Conservation (phyloP, 2,888 invertebrate genomes). For the Carcina quercana region DNA sequence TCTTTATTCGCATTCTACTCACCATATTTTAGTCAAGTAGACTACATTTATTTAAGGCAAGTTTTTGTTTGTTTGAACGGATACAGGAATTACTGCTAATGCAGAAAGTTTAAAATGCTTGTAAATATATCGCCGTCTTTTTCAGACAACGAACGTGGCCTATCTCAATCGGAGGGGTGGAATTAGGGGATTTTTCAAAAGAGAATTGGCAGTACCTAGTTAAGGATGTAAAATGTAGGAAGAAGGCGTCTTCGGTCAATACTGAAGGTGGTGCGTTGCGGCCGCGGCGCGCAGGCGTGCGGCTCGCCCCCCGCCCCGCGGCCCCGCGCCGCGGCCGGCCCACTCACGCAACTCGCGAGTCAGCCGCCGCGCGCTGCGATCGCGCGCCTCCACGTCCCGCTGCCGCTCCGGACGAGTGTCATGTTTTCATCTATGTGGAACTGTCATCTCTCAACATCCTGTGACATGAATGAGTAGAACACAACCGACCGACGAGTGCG, state of each 20-base stretch:
- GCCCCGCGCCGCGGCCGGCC: slow-evolving; percentile 40
- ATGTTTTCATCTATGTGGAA: slow-evolving; percentile 66
- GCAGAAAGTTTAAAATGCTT: too few relatives aligned
- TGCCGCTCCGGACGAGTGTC: slow-evolving; percentile 60
- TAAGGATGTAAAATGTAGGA: slow-evolving; percentile 71
- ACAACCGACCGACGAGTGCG: slow-evolving; percentile 23
- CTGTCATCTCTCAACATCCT: slow-evolving; percentile 39
- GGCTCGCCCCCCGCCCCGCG: slow-evolving; percentile 46
- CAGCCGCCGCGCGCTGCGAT: slow-evolving; percentile 65
- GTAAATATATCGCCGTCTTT: slow-evolving; percentile 26
- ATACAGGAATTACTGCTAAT: too few relatives aligned
- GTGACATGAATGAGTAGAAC: slow-evolving; percentile 48
- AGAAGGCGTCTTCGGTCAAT: slow-evolving; percentile 74
- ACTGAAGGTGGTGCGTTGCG: slow-evolving; percentile 69
- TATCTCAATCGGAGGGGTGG: slow-evolving; percentile 55
- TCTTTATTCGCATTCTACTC: too few relatives aligned
- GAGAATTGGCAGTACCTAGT: slow-evolving; percentile 65
- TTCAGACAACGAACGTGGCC: slow-evolving; percentile 46
- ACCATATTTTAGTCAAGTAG: too few relatives aligned
- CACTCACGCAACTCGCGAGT: slow-evolving; percentile 69
- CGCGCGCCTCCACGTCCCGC: slow-evolving; percentile 54
- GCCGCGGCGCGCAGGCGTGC: slow-evolving; percentile 44
- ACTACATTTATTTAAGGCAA: too few relatives aligned
- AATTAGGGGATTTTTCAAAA: slow-evolving; percentile 69
- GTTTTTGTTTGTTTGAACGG: too few relatives aligned